These are phyloP conservation scores for Formicarius rufipectus DNA, from an alignment of 2,113 vertebrate genomes.

Conservation along the genomic window DNA sequence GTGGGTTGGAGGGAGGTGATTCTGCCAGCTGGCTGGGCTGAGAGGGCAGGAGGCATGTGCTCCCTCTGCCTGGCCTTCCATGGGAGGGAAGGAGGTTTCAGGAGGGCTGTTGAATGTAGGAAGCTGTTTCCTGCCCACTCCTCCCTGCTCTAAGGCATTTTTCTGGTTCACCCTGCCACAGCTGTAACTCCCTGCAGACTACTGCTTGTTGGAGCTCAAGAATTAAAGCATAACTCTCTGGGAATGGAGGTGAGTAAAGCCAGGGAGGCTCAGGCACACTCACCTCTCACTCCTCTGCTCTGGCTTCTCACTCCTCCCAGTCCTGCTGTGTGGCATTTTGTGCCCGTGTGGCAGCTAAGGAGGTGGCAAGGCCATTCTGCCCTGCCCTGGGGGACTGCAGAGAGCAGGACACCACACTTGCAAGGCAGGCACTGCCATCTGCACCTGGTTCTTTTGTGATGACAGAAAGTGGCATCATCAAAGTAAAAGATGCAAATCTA, in stretches of 20 bases:
- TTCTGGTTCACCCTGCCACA: background rate
- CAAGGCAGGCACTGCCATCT: background rate
- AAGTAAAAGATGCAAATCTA: background rate
- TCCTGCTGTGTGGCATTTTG: background rate
- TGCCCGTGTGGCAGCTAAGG: background rate
- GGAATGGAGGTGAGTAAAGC: background rate
- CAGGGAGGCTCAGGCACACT: background rate
- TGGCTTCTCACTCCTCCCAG: background rate
- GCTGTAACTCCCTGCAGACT: background rate
- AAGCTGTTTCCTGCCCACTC: background rate
- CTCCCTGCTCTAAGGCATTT: background rate
- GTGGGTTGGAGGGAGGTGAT: background rate
- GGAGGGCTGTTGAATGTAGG: background rate
- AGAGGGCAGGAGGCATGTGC: background rate
- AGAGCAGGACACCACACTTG: background rate
- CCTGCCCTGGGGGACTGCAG: background rate
- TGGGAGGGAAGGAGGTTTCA: background rate
- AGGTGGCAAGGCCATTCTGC: background rate
- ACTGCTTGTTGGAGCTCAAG: background rate
- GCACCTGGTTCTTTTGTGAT: background rate
- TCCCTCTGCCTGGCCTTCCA: background rate
- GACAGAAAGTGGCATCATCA: background rate
- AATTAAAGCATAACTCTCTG: background rate
- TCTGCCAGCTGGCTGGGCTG: background rate
- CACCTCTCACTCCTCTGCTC: background rate